Base-by-base conservation (phyloP, 2,113 vertebrate genomes). In the Paradoxurus hermaphroditus region DNA sequence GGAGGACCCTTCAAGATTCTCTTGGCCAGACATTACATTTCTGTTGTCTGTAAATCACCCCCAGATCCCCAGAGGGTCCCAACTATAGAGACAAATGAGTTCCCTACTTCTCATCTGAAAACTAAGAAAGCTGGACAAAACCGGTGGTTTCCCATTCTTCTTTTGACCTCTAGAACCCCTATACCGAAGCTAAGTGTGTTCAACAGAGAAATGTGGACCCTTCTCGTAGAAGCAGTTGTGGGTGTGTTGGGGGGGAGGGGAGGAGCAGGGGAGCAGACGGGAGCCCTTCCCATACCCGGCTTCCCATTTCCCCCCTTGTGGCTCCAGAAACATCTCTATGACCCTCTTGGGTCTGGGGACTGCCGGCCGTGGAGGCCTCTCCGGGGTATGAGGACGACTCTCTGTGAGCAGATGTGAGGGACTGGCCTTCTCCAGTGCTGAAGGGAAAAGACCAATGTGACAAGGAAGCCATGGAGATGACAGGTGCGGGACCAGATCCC, bases 151-250 rank as follows among this genome's bases (percentile, higher is more conserved):
- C 49, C 25, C 73, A 27, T 34, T 65, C 73, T 56, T 91, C 53
- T 72, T 75, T 94, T 44, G 65, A 62, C 86, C 73, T 96, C 56
- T 77, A 36, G 92, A 93, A 86, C 29, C 53, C 49, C 72, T 59
- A 15, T 7, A 53, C 34, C 0, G 59, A 84, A 70, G 75, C 67
- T 68, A 27, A 53, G 67, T 31, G 44, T 7, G 0, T 25, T 8
- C 1, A 23, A n/a, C 31, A 63, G 34, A 25, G 31, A 34, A 56
- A 39, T 8, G 7, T 3, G 36, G 70, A 51, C 0, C 16, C 23
- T 75, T 88, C 39, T 86, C 29, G 10, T 2, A 31, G 49, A 94
- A 75, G 70, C 21, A 7, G n/a, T 19, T 10, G 25, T 23, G 62
- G 67, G 19, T 67, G 3, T 68, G 36, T n/a, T 5, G 23, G 39